phyloP scores from a whole-genome alignment of 1,140 invertebrate species.

The Ephestia elutella region DNA sequence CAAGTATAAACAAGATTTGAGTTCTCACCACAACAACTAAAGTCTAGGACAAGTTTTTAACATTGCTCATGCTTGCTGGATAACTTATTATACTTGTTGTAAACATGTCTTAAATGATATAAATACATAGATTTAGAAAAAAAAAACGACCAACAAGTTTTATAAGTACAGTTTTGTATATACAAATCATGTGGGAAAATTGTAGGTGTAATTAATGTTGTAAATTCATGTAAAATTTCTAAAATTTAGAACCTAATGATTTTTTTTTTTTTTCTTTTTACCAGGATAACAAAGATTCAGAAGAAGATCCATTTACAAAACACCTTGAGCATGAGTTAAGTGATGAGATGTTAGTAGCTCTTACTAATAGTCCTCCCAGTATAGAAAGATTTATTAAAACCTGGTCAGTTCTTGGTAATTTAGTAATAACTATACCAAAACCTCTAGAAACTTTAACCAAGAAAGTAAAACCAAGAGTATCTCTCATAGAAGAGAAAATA shows the following conservation, averaged over 20 bases:
- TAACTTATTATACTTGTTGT: no score
- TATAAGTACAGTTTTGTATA: no score
- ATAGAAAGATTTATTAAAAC: conserved; percentile 54
- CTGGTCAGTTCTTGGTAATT: conserved; percentile 77
- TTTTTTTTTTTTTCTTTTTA: conserved; percentile 7
- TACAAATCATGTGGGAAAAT: no score
- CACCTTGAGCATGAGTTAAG: conserved; percentile 79
- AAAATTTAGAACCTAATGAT: background rate
- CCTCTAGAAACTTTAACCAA: conserved; percentile 43
- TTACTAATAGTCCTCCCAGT: conserved; percentile 67
- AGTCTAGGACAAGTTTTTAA: no score
- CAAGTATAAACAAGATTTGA: no score
- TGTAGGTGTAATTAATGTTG: no score
- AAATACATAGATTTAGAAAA: no score
- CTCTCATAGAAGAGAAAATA: conserved; percentile 74
- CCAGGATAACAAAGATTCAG: conserved; percentile 28
- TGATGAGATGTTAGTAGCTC: conserved; percentile 74
- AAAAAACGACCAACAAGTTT: no score
- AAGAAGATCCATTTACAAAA: conserved; percentile 78
- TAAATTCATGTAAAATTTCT: no score
- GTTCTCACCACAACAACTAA: no score
- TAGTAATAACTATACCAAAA: conserved; percentile 77
- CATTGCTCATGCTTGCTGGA: no score
- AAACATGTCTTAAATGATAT: no score
- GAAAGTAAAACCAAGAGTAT: conserved; percentile 58